phyloP scores from a whole-genome alignment of 1,140 invertebrate genomes.

The Pseudoatta argentina region DNA sequence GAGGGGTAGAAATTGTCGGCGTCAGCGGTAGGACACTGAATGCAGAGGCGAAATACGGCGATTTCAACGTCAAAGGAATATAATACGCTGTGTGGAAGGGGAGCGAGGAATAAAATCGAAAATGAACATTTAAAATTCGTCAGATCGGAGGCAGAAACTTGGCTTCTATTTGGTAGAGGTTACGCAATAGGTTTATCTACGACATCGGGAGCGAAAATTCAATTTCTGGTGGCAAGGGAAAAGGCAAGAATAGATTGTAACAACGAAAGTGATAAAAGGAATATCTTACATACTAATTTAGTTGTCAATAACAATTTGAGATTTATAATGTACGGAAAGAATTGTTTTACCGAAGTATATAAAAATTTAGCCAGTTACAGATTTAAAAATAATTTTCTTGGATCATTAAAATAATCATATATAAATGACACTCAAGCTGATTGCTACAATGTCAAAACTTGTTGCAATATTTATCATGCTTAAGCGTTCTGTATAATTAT shows the following conservation, averaged over 20 bases:
- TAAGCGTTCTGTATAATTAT: no score
- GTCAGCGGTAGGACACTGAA: constrained; percentile 10
- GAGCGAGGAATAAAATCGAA: constrained; percentile 40
- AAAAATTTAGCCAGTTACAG: no score
- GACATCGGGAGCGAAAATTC: constrained; percentile 15
- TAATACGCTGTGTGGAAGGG: constrained; percentile 5
- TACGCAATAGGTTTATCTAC: constrained; percentile 15
- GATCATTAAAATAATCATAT: no score
- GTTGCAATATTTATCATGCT: no score
- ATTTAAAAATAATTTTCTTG: no score
- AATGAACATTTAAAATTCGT: constrained; percentile 52
- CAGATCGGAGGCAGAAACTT: constrained; percentile 3
- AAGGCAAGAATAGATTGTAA: background rate
- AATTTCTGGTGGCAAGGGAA: background rate
- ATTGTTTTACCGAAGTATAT: no score
- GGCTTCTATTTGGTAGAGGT: background rate
- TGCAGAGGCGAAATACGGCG: constrained; percentile 15
- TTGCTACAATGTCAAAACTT: no score
- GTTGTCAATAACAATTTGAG: background rate
- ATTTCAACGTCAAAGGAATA: constrained; percentile 32
- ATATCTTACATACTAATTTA: constrained; percentile 1
- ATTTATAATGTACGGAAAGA: background rate
- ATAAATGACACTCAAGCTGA: no score
- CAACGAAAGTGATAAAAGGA: background rate
- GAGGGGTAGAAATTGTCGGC: background rate